Percentiles rank a stretch among this genome's conserved stretches.
phyloP scores from a whole-genome alignment of 2,113 vertebrate genomes.

The Scortum barcoo region DNA sequence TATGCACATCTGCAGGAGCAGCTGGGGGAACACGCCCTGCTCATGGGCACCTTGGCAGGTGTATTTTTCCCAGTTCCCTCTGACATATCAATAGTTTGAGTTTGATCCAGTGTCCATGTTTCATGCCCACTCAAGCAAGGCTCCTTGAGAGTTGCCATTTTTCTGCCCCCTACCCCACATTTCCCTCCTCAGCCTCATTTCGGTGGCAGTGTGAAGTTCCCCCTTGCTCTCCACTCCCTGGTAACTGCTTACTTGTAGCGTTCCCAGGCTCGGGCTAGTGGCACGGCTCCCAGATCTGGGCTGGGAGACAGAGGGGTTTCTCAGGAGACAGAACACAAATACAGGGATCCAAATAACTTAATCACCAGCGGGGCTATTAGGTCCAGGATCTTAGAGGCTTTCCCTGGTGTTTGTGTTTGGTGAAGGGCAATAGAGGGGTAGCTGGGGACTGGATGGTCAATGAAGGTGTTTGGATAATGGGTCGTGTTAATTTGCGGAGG shows the following conservation, averaged over 20 bases:
- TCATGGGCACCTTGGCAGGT: neutral
- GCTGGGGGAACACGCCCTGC: neutral
- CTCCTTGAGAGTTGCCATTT: slow-evolving; percentile 41
- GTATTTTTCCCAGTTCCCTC: slow-evolving; percentile 26
- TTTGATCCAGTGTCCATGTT: neutral
- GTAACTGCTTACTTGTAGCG: slow-evolving; percentile 69
- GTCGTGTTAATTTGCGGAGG: slow-evolving; percentile 24
- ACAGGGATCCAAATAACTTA: slow-evolving; percentile 81
- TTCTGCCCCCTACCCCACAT: slow-evolving; percentile 27
- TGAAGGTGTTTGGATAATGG: slow-evolving; percentile 46
- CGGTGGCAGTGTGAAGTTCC: slow-evolving; percentile 37
- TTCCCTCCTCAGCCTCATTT: slow-evolving; percentile 27
- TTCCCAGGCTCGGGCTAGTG: slow-evolving; percentile 82
- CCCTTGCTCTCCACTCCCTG: slow-evolving; percentile 58
- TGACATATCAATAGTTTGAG: slow-evolving; percentile 8
- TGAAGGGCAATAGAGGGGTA: slow-evolving; percentile 25
- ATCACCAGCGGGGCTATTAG: slow-evolving; percentile 74
- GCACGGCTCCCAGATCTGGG: slow-evolving; percentile 80
- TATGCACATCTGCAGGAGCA: neutral
- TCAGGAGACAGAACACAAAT: slow-evolving; percentile 83
- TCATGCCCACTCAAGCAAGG: neutral
- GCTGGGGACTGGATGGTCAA: slow-evolving; percentile 35
- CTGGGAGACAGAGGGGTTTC: slow-evolving; percentile 79
- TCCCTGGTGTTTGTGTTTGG: slow-evolving; percentile 47
- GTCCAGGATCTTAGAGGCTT: slow-evolving; percentile 48